Evolutionary conservation across 2,113 vertebrate genomes (phyloP).

Genomic region (Triplophysa tibetana): DNA sequence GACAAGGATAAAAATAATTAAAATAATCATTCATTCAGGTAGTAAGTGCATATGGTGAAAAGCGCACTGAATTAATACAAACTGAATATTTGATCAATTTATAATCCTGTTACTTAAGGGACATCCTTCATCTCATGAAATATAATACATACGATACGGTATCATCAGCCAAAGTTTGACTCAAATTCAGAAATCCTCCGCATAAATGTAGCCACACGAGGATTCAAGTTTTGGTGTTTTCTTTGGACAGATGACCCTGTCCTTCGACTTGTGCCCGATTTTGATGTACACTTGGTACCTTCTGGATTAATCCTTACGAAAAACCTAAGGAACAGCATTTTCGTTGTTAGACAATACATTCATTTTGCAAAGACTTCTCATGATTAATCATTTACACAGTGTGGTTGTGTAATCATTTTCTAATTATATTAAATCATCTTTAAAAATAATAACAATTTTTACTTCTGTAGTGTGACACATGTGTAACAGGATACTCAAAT

Average conservation of each 20-base stretch:
- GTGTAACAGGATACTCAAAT: no score
- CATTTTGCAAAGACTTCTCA: neutral
- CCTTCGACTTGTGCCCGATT: neutral
- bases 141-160: neutral
- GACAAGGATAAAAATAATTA: neutral
- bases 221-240: neutral
- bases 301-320: neutral
- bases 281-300: neutral
- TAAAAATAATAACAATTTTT: no score
- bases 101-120: neutral
- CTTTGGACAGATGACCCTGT: neutral
- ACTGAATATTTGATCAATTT: neutral
- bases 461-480: no score
- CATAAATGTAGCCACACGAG: neutral
- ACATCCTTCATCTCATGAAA: neutral
- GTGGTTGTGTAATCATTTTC: no score
- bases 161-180: neutral
- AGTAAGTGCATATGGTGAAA: neutral
- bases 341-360: neutral
- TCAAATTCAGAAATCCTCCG: conserved; percentile 3
- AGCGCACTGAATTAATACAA: neutral
- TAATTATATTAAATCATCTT: no score
- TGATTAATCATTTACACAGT: neutral
- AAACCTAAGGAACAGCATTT: neutral
- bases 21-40: neutral